A percentile compares a stretch with the other conserved stretches of the same genome.
phyloP scores from a whole-genome alignment of 2,888 invertebrate genomes.

The Seladonia tumulorum region DNA sequence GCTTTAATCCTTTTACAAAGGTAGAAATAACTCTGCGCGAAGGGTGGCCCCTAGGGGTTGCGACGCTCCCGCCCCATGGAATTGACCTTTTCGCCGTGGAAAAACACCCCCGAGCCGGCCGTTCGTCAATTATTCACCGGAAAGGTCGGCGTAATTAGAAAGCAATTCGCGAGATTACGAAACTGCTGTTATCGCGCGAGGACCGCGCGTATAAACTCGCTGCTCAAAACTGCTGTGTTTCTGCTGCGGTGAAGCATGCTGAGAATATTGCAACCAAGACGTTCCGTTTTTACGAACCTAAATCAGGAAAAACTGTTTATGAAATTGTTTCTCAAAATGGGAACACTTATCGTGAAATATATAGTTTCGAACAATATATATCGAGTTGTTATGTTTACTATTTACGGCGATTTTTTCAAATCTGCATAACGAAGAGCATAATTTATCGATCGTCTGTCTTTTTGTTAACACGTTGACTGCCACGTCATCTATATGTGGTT shows the following conservation, averaged over 20 bases:
- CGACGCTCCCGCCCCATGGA: conserved; percentile 4
- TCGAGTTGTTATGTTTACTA: no score
- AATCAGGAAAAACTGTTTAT: no score
- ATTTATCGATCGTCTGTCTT: no score
- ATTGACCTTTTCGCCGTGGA: conserved; percentile 40
- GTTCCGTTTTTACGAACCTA: background rate
- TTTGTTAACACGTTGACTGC: no score
- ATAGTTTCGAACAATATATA: no score
- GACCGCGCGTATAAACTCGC: background rate
- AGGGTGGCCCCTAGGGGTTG: conserved; percentile 2
- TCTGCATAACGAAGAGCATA: no score
- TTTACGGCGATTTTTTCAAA: no score
- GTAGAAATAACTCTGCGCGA: conserved; percentile 41
- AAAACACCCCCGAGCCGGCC: conserved; percentile 17
- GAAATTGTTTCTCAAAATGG: no score
- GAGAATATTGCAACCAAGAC: background rate
- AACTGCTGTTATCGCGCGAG: background rate
- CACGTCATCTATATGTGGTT: no score
- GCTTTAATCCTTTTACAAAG: conserved; percentile 54
- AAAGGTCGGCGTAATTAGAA: conserved; percentile 29
- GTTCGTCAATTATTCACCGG: conserved; percentile 26
- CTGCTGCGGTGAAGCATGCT: no score
- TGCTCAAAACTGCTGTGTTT: background rate
- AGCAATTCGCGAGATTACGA: conserved; percentile 21
- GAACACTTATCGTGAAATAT: no score